phyloP scores from a whole-genome alignment of 2,888 invertebrate genomes.

The Ormyrus rosae region DNA sequence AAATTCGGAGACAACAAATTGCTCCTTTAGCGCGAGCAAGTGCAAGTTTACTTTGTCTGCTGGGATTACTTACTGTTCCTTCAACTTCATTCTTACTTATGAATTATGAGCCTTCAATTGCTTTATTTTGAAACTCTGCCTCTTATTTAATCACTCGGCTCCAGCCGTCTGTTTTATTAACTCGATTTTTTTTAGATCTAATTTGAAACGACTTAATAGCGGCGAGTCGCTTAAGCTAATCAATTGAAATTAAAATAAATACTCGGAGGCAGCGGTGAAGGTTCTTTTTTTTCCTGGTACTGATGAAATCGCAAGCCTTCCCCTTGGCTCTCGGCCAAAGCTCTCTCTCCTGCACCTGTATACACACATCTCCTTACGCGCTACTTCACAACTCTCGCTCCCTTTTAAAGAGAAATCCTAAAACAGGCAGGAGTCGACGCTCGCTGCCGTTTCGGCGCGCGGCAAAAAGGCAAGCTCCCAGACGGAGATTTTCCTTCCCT shows the following conservation, averaged over 20 bases:
- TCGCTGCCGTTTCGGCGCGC: background rate
- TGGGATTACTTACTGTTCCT: background rate
- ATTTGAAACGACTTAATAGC: background rate
- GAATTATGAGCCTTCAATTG: constrained; percentile 17
- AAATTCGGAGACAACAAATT: constrained; percentile 48
- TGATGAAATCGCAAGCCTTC: constrained; percentile 42
- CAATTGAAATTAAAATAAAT: constrained; percentile 22
- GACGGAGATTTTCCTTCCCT: constrained; percentile 7
- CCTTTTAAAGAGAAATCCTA: constrained; percentile 30
- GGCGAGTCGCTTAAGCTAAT: background rate
- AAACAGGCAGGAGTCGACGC: constrained; percentile 18
- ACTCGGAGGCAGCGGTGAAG: background rate
- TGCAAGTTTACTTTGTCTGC: constrained; percentile 19
- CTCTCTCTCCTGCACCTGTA: background rate
- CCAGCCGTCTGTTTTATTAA: too few species aligned
- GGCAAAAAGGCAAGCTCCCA: background rate
- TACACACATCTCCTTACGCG: constrained; percentile 24
- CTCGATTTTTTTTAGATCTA: too few species aligned
- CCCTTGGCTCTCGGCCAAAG: constrained; percentile 38
- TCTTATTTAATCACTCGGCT: background rate
- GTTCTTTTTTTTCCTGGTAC: constrained; percentile 19
- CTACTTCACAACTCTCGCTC: constrained; percentile 25
- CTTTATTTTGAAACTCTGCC: constrained; percentile 3
- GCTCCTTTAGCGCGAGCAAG: constrained; percentile 23
- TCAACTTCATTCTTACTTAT: constrained; percentile 6